phyloP scores from a whole-genome alignment of 2,797 vertebrate genomes.

The Chelon labrosus region DNA sequence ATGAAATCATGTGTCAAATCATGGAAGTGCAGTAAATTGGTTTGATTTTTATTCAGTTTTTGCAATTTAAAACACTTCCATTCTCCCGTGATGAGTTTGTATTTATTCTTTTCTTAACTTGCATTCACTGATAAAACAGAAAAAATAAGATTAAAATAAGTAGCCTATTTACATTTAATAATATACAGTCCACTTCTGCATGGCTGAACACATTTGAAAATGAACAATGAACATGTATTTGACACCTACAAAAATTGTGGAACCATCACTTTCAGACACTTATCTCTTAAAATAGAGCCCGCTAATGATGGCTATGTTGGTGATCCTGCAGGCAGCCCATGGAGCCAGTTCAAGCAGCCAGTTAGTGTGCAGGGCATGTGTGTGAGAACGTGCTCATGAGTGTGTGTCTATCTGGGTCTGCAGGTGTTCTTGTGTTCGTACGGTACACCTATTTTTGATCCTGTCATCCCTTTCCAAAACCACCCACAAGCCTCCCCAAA shows the following conservation, averaged over 20 bases:
- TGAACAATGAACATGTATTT: constrained; percentile 13
- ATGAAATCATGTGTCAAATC: no score
- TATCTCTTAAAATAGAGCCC: constrained; percentile 59
- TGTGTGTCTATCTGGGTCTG: constrained; percentile 51
- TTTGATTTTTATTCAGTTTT: no score
- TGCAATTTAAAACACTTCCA: background rate
- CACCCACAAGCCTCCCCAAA: constrained; percentile 63
- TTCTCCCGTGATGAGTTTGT: background rate
- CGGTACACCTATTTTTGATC: constrained; percentile 64
- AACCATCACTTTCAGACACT: constrained; percentile 27
- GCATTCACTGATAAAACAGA: background rate
- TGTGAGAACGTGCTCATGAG: constrained; percentile 27
- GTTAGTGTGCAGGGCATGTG: constrained; percentile 38
- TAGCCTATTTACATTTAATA: background rate
- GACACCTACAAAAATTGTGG: background rate
- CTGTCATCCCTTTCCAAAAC: constrained; percentile 66
- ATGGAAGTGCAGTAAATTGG: no score
- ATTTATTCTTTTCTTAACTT: background rate
- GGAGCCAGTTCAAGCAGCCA: constrained; percentile 51
- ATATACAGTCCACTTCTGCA: background rate
- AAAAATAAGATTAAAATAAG: background rate
- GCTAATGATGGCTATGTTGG: constrained; percentile 69
- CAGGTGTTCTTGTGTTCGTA: constrained; percentile 50
- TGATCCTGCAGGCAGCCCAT: constrained; percentile 65
- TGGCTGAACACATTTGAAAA: background rate